Evolutionary conservation across 2,888 invertebrate genomes (phyloP).

Genomic region (Charanyca ferruginea): DNA sequence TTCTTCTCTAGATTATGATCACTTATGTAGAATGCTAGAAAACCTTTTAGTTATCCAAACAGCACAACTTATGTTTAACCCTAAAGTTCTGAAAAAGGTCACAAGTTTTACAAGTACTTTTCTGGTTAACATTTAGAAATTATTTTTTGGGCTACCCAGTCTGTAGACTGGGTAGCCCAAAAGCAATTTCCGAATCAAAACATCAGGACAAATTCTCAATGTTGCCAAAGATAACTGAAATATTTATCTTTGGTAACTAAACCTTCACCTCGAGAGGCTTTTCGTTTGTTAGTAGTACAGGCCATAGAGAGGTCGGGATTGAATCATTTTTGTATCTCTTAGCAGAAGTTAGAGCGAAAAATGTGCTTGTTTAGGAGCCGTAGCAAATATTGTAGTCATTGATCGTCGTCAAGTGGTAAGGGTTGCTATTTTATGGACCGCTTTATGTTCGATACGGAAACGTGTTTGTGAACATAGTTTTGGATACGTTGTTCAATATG

Average conservation of each 20-base stretch:
- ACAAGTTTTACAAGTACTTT: background rate
- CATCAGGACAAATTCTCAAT: conserved; percentile 8
- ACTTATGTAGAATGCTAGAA: too few relatives aligned
- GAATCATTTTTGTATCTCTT: conserved; percentile 37
- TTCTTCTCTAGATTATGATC: background rate
- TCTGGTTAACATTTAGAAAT: conserved; percentile 4
- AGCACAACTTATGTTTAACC: background rate
- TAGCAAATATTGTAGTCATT: conserved; percentile 25
- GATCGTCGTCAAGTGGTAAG: conserved; percentile 10
- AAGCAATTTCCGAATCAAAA: conserved; percentile 15
- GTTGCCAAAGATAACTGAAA: conserved; percentile 27
- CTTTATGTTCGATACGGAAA: conserved; percentile 36
- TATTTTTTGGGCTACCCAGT: too few relatives aligned
- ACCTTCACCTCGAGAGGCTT: conserved; percentile 5
- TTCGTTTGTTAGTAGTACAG: conserved; percentile 16
- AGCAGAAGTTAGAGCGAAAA: conserved; percentile 2
- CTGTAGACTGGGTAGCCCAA: background rate
- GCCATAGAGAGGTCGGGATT: conserved; percentile 13
- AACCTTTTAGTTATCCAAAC: conserved; percentile 1
- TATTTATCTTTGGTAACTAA: too few relatives aligned
- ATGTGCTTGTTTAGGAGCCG: conserved; percentile 44
- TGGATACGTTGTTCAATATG: conserved; percentile 19
- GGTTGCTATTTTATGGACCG: conserved; percentile 13
- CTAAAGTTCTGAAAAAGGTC: background rate
- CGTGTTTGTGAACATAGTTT: conserved; percentile 17